phyloP scores from a whole-genome alignment of 2,113 vertebrate species.

The Zosterops japonicus region DNA sequence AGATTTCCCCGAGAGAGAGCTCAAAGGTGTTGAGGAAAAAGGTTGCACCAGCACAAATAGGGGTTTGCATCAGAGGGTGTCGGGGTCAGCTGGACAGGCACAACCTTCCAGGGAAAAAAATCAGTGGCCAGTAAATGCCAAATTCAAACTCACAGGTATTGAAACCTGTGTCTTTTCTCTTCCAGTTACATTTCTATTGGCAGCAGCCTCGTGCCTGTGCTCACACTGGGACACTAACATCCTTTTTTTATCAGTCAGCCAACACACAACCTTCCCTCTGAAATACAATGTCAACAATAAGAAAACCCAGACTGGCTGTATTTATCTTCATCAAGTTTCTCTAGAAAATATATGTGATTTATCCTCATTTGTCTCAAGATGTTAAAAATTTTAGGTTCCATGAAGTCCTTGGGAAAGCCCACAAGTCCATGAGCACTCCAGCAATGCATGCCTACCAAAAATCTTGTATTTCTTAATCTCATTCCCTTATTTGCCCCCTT shows the following conservation, averaged over 20 bases:
- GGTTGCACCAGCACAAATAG: background rate
- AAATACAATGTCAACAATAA: background rate
- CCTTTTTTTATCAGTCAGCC: background rate
- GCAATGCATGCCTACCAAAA: background rate
- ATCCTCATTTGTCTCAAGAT: background rate
- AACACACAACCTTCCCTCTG: background rate
- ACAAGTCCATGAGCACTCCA: background rate
- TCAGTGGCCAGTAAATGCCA: background rate
- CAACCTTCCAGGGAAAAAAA: background rate
- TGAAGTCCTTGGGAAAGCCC: background rate
- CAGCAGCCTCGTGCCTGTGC: background rate
- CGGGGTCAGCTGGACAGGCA: accelerated
- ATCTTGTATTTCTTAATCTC: background rate
- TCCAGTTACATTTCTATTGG: background rate
- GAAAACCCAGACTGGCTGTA: background rate
- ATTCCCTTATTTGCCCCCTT: background rate
- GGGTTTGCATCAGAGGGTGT: background rate
- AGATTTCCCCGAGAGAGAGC: background rate
- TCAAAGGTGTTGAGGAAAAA: background rate
- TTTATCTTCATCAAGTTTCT: background rate
- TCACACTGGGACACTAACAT: background rate
- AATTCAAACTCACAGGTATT: background rate
- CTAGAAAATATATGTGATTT: background rate
- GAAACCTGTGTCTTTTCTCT: background rate
- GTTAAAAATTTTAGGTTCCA: background rate